phyloP scores from a whole-genome alignment of 2,113 vertebrate species.

The Rhizomys pruinosus region DNA sequence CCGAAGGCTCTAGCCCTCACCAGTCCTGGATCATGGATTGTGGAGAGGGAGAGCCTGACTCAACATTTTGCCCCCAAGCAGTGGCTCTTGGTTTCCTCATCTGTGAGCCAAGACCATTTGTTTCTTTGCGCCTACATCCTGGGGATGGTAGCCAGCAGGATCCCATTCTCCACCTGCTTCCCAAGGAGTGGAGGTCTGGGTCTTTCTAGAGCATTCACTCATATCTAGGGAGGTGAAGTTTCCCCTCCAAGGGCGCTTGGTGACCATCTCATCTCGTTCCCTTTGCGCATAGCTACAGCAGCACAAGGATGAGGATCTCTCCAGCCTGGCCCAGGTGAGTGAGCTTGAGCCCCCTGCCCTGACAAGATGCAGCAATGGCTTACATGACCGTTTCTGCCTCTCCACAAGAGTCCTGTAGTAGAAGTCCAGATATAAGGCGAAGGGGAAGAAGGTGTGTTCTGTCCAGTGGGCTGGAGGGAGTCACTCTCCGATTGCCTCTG shows the following conservation, averaged over 20 bases:
- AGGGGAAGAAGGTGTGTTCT: neutral
- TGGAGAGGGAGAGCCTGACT: neutral
- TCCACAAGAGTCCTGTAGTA: neutral
- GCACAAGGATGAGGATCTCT: constrained; percentile 98
- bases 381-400: no score
- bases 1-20: neutral
- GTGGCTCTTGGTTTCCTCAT: neutral
- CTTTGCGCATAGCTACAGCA: constrained; percentile 92
- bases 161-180: neutral
- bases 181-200: neutral
- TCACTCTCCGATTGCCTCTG: fast-evolving
- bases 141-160: neutral
- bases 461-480: neutral
- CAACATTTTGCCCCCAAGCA: fast-evolving
- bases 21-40: fast-evolving
- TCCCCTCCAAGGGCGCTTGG: neutral
- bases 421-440: neutral
- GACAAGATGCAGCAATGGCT: neutral
- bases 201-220: neutral
- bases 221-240: neutral
- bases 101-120: neutral
- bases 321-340: constrained; percentile 95
- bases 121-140: neutral
- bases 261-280: neutral
- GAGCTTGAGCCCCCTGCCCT: neutral